These are phyloP conservation scores for Mormyrus hasselquistii DNA, from an alignment of 2,797 vertebrate genomes.

Conservation along the genomic window DNA sequence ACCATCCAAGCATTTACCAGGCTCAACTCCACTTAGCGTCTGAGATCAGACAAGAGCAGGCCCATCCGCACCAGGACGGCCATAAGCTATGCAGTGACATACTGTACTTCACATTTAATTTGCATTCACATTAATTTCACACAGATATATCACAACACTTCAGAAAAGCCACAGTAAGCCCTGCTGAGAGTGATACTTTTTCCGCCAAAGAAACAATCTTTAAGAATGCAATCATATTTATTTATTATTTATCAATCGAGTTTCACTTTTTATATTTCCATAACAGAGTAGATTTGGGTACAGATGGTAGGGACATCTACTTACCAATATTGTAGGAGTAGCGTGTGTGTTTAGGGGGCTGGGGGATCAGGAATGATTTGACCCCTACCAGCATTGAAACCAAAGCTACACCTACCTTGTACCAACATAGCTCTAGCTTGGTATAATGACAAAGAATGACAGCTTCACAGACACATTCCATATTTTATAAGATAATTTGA, in stretches of 20 bases:
- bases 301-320: not conserved
- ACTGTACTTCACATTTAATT: not conserved
- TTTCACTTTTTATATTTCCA: not conserved
- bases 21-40: not conserved
- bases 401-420: not conserved
- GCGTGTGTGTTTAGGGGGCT: not conserved
- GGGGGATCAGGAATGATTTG: not conserved
- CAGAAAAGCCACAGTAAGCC: not conserved
- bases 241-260: not conserved
- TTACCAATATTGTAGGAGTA: not conserved
- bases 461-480: not conserved
- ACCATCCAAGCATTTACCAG: not conserved
- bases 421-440: not conserved
- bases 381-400: not conserved
- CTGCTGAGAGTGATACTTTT: not conserved
- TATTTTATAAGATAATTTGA: not conserved
- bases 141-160: not conserved
- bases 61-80: not conserved
- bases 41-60: not conserved
- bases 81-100: not conserved
- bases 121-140: not conserved
- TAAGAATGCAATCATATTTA: not conserved
- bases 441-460: not conserved
- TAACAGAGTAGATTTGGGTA: not conserved
- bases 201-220: not conserved